Conservation (phyloP, 2,888 invertebrate species). For the Ceramica pisi region DNA sequence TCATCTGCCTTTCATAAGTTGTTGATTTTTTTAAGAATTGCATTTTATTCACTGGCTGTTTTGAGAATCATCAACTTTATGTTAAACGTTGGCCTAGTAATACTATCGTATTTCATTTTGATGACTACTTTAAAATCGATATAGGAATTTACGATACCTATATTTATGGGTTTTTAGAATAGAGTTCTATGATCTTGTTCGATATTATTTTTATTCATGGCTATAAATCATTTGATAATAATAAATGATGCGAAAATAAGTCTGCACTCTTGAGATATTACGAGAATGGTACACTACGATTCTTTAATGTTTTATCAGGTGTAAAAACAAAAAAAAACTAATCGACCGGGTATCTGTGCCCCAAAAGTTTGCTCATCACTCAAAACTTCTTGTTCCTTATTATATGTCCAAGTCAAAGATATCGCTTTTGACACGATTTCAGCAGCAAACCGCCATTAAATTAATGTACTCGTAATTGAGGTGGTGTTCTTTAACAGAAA, state of each 20-base stretch:
- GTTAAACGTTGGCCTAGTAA: conserved; percentile 19
- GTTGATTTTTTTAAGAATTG: neutral
- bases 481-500: neutral
- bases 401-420: no score
- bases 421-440: no score
- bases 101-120: conserved; percentile 47
- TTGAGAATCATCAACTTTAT: conserved; percentile 16
- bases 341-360: neutral
- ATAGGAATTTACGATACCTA: conserved; percentile 44
- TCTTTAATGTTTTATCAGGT: conserved; percentile 1
- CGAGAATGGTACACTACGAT: neutral
- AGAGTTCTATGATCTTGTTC: conserved; percentile 34
- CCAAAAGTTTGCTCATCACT: neutral
- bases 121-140: conserved; percentile 38
- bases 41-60: conserved; percentile 18
- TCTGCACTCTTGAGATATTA: conserved; percentile 6
- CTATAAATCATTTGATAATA: conserved; percentile 38
- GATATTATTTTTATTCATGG: conserved; percentile 43
- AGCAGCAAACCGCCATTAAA: neutral
- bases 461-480: neutral
- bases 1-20: neutral
- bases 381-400: neutral
- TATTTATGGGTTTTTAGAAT: conserved; percentile 55
- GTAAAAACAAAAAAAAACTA: neutral
- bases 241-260: conserved; percentile 30